These are phyloP conservation scores for Halcyon smyrnensis DNA, from an alignment of 2,797 vertebrate genomes.

Conservation along the genomic window DNA sequence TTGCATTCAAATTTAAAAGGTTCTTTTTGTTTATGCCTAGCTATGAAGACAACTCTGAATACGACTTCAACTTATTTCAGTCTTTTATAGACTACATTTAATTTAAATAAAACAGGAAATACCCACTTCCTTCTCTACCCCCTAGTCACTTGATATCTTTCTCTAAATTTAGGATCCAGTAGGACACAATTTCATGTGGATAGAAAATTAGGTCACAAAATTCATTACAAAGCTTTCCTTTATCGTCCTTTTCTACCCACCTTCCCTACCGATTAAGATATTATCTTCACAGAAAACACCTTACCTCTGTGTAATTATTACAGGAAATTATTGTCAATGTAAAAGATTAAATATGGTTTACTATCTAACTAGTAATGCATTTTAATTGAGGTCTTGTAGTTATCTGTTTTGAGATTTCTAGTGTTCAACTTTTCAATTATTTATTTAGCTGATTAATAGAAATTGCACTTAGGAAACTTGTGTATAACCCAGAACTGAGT, in stretches of 20 bases:
- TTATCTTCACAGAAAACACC: not conserved
- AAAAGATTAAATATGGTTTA: not conserved
- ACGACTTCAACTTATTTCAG: not conserved
- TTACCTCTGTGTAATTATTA: not conserved
- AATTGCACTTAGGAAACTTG: not conserved
- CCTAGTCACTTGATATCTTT: not conserved
- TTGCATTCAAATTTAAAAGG: not conserved
- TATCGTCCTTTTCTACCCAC: not conserved
- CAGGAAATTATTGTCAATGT: not conserved
- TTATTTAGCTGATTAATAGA: not conserved
- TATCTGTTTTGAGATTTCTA: not conserved
- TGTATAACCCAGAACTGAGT: not conserved
- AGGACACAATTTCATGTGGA: not conserved
- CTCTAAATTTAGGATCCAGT: not conserved
- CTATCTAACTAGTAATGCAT: not conserved
- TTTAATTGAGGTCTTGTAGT: not conserved
- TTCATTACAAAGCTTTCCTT: not conserved
- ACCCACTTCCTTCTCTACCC: not conserved
- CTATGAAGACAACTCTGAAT: not conserved
- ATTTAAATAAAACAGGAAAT: not conserved
- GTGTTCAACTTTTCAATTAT: not conserved
- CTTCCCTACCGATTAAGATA: not conserved
- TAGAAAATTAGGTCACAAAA: not conserved
- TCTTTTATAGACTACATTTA: not conserved
- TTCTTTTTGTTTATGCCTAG: not conserved